Base-by-base conservation (phyloP, 1,140 invertebrate genomes). In the Zaprionus vittiger region DNA sequence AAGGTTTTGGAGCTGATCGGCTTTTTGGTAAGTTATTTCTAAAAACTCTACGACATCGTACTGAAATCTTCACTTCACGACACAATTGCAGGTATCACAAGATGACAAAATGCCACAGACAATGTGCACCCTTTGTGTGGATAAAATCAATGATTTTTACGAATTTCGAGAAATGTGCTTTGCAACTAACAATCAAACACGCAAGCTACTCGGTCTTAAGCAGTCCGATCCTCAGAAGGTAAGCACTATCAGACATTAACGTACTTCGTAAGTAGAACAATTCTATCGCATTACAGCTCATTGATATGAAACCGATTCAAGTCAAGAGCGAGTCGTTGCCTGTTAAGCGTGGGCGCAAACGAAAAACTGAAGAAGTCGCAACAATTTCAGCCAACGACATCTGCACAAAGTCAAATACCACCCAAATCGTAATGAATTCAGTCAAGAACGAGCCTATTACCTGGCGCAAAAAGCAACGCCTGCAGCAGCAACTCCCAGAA, bases 141-240 rank as follows among this genome's bases (percentile, higher is more conserved):
- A 94, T 68, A 95, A 94, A 91, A 94, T 95, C 54, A 94, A 95
- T 87, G 94, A 95, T 85, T 95, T 94, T 87, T 94, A 94, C 41
- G 94, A 94, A 79, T 94, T 94, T 91, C 92, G 94, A 22, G 93
- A 94, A 73, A 94, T 94, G 93, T 94, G 94, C 77, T 89, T 91
- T 65, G 92, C 93, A 26, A 95, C 94, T 3, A 94, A 94, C 63
- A 93, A 91, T 14, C 83, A 93, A 38, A 94, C 94, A 0, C 82
- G 94, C 5, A 84, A 93, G 7, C 73, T 93, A 7, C 85, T 95
- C 0, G 94, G 94, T 1, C 78, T 94, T 0, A 82, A 85, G 54
- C 64, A 69, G 17, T 31, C 56, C 22, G 82, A 90, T 12, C 78
- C 87, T 5, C 52, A 73, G 60, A 84, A 74, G 68, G 86, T 91